phyloP scores from a whole-genome alignment of 1,140 invertebrate species.

The Arctopsyche grandis region DNA sequence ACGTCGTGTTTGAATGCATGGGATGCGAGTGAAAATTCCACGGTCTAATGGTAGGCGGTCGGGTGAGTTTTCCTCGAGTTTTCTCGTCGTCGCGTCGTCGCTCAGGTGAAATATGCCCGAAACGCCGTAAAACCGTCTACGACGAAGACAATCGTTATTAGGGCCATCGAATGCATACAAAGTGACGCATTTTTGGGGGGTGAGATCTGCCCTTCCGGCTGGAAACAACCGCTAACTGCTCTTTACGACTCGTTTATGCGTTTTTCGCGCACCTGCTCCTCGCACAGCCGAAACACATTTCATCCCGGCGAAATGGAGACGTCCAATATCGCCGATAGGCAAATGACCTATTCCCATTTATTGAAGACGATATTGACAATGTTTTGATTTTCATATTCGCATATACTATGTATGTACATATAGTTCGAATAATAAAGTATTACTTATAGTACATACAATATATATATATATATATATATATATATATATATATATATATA shows the following conservation, averaged over 20 bases:
- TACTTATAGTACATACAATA: too few species aligned
- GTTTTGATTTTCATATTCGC: too few species aligned
- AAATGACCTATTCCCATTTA: conserved; percentile 17
- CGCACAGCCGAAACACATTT: conserved; percentile 4
- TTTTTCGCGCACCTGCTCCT: conserved; percentile 48
- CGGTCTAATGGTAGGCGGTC: background rate
- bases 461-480: too few species aligned
- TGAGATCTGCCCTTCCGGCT: conserved; percentile 10
- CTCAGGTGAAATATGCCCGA: conserved; percentile 9
- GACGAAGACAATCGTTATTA: conserved; percentile 53
- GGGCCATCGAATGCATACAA: conserved; percentile 53
- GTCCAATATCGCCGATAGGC: conserved; percentile 3
- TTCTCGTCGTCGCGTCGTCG: background rate
- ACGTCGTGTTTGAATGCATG: too few species aligned
- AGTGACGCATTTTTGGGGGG: conserved; percentile 49
- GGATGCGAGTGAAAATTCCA: background rate
- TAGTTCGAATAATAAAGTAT: too few species aligned
- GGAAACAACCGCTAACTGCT: conserved; percentile 47
- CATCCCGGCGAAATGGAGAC: conserved; percentile 5
- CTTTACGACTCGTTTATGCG: conserved; percentile 52
- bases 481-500: too few species aligned
- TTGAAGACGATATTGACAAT: too few species aligned
- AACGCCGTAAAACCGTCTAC: conserved; percentile 13
- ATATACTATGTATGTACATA: too few species aligned
- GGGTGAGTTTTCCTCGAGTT: background rate